A percentile compares a stretch with the other conserved stretches of the same genome.
These are phyloP conservation scores for Scolopax bukidnonensis DNA, from an alignment of 2,797 vertebrate genomes.

Conservation along the genomic window DNA sequence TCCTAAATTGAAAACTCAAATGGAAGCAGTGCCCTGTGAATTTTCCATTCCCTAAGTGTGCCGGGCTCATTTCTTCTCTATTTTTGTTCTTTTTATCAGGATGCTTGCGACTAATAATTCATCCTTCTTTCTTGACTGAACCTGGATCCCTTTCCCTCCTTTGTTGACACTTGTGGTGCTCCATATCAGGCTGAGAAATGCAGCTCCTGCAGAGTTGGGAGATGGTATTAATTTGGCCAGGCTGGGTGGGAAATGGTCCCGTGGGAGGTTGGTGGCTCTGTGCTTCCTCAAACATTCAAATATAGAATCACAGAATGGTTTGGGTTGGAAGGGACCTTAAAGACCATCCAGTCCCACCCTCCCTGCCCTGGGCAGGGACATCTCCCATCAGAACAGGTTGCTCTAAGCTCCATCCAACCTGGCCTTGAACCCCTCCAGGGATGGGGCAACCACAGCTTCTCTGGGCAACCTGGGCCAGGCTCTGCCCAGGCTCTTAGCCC, in stretches of 20 bases:
- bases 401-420: neutral
- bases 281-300: too few relatives aligned
- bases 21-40: neutral
- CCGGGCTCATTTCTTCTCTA: neutral
- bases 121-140: neutral
- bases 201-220: accelerated
- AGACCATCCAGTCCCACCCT: neutral
- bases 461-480: neutral
- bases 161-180: neutral
- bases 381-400: neutral
- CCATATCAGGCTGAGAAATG: neutral
- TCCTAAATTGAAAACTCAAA: neutral
- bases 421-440: neutral
- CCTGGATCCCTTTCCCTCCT: neutral
- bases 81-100: neutral
- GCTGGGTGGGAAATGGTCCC: neutral
- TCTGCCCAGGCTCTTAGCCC: neutral
- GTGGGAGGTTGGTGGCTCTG: neutral
- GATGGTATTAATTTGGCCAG: neutral
- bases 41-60: neutral
- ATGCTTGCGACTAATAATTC: neutral
- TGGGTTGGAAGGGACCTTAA: neutral
- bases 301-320: neutral
- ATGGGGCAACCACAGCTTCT: neutral
- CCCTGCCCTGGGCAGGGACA: neutral